Evolutionary conservation across 2,888 invertebrate genomes (phyloP), one percentile per base, ranked within the genome.

Genomic region (Acronicta aceris): DNA sequence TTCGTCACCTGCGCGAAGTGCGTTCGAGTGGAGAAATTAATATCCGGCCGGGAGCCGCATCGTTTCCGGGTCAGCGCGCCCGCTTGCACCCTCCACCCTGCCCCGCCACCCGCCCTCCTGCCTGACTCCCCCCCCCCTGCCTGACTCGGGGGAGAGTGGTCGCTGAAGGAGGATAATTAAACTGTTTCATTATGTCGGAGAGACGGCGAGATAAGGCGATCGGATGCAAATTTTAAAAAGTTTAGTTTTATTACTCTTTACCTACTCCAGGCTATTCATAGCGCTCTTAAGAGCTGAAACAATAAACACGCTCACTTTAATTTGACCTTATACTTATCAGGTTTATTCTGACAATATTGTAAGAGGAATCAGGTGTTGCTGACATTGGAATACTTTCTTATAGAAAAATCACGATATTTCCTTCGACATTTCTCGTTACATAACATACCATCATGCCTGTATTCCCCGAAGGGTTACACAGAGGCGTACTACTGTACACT

Each of bases 21-120:
- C 87, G 87, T 85, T 85, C 85, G 80, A 85, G 83, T 84, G 87
- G 84, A 88, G 86, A 84, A 88, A 89, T 89, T 88, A 89, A 89
- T 89, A 89, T 89, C 88, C 88, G 89, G 79, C 71, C 81, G 76
- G 70, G 85, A 80, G 86, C 85, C 87, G 83, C 88, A 85, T 83
- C 84, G 83, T 79, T 82, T 86, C 88, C 88, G 88, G 88, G 88
- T 88, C 88, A 87, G 82, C 76, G 87, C 75, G 64, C 79, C 73
- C 63, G 64, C 62, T 64, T 60, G 64, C 59, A 58, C 57, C 61
- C 60, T 21, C n/a, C n/a, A n/a, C n/a, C n/a, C n/a, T n/a, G n/a
- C n/a, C n/a, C 10, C 43, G 48, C 45, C n/a, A n/a, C 3, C 33
- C 46, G 3, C 30, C 21, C 33, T 2, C 16, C 30, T 25, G 40